phyloP scores from a whole-genome alignment of 2,888 invertebrate species.

The Ophion obscuratus region DNA sequence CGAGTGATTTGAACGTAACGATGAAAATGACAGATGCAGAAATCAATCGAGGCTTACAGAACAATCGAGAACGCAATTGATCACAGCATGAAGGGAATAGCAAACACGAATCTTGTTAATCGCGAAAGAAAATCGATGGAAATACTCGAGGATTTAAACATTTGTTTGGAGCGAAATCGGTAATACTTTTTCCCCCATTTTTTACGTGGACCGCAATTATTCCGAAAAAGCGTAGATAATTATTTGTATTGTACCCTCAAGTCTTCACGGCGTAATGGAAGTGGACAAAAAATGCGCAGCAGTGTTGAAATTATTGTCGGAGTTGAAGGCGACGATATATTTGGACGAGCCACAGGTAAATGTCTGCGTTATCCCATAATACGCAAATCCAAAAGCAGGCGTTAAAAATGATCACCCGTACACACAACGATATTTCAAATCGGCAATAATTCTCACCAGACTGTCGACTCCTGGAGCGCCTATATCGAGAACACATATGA shows the following conservation, averaged over 20 bases:
- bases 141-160: constrained; percentile 38
- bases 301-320: constrained; percentile 34
- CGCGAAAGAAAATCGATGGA: constrained; percentile 10
- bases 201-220: background rate
- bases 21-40: constrained; percentile 86
- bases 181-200: background rate
- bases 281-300: constrained; percentile 32
- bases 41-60: constrained; percentile 87
- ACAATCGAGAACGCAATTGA: constrained; percentile 89
- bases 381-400: background rate
- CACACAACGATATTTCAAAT: background rate
- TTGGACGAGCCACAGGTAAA: constrained; percentile 41
- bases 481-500: constrained; percentile 91
- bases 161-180: constrained; percentile 43
- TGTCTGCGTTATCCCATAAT: background rate
- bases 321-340: constrained; percentile 31
- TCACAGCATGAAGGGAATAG: constrained; percentile 89
- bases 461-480: constrained; percentile 90
- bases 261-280: constrained; percentile 6
- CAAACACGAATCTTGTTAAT: constrained; percentile 74
- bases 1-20: background rate
- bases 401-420: too few species aligned
- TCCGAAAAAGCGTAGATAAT: background rate
- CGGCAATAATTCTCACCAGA: constrained; percentile 84
- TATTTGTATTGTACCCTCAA: constrained; percentile 14